These are phyloP conservation scores for Trypoxylon attenuatum DNA, from an alignment of 2,888 invertebrate genomes.

Conservation along the genomic window DNA sequence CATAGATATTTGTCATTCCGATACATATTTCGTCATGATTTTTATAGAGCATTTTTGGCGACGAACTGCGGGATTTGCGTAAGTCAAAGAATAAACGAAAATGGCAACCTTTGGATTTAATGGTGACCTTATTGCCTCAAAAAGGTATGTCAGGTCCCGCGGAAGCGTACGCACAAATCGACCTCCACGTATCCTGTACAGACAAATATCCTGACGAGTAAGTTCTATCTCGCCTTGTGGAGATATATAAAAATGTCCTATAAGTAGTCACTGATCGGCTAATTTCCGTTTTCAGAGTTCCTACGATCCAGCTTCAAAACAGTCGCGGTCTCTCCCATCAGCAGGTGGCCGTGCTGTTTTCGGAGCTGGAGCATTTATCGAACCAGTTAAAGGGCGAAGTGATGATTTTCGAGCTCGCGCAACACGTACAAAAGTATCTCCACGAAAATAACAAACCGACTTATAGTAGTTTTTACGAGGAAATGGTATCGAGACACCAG, in stretches of 20 bases:
- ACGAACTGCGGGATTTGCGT: slow-evolving; percentile 82
- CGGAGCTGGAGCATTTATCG: slow-evolving; percentile 79
- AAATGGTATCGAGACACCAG: slow-evolving; percentile 87
- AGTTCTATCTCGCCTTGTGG: slow-evolving; percentile 66
- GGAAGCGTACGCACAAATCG: slow-evolving; percentile 83
- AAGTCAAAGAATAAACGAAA: slow-evolving; percentile 78
- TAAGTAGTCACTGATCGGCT: too few species aligned
- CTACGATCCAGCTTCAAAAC: slow-evolving; percentile 83
- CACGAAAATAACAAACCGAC: slow-evolving; percentile 88
- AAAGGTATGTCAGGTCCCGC: slow-evolving; percentile 82
- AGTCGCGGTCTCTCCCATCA: slow-evolving; percentile 87
- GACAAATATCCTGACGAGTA: slow-evolving; percentile 88
- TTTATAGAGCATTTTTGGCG: slow-evolving; percentile 84
- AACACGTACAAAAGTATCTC: slow-evolving; percentile 87
- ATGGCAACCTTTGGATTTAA: slow-evolving; percentile 86
- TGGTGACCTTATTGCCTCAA: slow-evolving; percentile 84
- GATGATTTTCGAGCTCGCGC: slow-evolving; percentile 90
- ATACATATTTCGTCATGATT: slow-evolving; percentile 9
- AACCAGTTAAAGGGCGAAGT: slow-evolving; percentile 83
- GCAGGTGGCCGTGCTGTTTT: slow-evolving; percentile 79
- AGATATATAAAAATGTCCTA: background rate
- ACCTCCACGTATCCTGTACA: slow-evolving; percentile 85
- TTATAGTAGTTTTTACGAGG: slow-evolving; percentile 90
- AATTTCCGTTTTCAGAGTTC: slow-evolving; percentile 78
- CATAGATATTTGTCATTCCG: too few species aligned